These are phyloP conservation scores for Caenorhabditis remanei DNA, from an alignment of 1,140 invertebrate species.

Conservation along the genomic window DNA sequence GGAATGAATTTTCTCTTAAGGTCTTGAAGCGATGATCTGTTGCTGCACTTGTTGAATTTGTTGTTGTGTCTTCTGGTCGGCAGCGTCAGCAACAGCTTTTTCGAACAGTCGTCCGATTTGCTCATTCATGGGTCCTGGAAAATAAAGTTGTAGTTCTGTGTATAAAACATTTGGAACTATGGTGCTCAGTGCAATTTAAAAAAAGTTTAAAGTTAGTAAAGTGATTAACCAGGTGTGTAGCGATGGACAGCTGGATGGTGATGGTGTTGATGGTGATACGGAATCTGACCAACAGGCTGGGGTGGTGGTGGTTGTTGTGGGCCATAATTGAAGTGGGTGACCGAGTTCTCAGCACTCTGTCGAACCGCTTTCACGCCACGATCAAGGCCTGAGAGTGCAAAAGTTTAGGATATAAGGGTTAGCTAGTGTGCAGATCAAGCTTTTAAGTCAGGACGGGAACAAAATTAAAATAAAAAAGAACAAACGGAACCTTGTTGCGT, in stretches of 20 bases:
- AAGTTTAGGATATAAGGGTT: not conserved
- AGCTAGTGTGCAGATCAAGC: constrained; percentile 11
- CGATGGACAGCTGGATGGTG: constrained; percentile 37
- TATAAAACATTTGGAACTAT: not conserved
- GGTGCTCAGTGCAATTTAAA: not conserved
- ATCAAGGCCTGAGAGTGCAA: constrained; percentile 61
- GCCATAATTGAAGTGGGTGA: constrained; percentile 59
- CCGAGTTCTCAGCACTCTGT: constrained; percentile 61
- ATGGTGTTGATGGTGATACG: constrained; percentile 35
- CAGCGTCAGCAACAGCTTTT: constrained; percentile 59
- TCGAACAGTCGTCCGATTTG: constrained; percentile 61
- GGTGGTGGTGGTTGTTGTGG: constrained; percentile 35
- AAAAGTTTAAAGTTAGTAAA: constrained; percentile 15
- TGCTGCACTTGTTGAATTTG: constrained; percentile 36
- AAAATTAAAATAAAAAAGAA: constrained; percentile 33
- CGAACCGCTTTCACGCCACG: constrained; percentile 60
- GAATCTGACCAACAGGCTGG: constrained; percentile 32
- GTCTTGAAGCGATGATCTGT: constrained; percentile 19
- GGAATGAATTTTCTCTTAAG: constrained; percentile 24
- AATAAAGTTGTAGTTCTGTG: not conserved
- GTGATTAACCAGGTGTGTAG: constrained; percentile 45
- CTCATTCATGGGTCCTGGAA: constrained; percentile 62
- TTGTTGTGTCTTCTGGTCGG: constrained; percentile 59
- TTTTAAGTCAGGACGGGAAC: not conserved
- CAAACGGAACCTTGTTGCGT: constrained; percentile 45